These are phyloP conservation scores for Phyto melanocephala DNA, from an alignment of 2,888 invertebrate species.

Conservation along the genomic window DNA sequence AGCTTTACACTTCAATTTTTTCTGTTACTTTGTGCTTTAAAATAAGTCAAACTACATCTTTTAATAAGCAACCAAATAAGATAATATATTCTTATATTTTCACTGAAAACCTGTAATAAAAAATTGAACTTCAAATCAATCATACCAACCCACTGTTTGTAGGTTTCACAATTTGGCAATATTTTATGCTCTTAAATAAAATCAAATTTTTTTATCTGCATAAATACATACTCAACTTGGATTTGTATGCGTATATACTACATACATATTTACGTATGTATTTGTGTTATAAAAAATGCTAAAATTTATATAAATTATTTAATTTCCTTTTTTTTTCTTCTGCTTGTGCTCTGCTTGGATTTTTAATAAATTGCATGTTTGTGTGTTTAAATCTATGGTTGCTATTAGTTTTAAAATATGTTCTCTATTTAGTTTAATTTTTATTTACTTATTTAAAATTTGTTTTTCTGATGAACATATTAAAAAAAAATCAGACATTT, in stretches of 20 bases:
- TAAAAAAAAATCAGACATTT: conserved; percentile 6
- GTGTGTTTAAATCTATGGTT: conserved; percentile 42
- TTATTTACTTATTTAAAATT: conserved; percentile 25
- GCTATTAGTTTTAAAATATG: conserved; percentile 49
- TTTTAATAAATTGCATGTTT: conserved; percentile 48
- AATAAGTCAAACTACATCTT: no score
- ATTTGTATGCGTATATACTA: not conserved
- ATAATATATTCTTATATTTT: no score
- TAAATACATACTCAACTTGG: not conserved
- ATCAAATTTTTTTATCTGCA: conserved; percentile 35
- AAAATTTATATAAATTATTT: conserved; percentile 40
- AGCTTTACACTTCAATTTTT: no score
- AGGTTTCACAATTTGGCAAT: conserved; percentile 21
- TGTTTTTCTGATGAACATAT: conserved; percentile 13
- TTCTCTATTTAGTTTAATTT: conserved; percentile 42
- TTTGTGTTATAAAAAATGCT: conserved; percentile 44
- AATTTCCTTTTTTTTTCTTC: conserved; percentile 16
- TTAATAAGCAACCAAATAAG: no score
- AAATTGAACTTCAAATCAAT: not conserved
- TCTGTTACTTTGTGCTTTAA: no score
- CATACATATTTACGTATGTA: no score
- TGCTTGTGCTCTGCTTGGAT: not conserved
- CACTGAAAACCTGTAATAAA: no score
- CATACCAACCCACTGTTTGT: not conserved
- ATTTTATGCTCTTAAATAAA: conserved; percentile 37